These are phyloP conservation scores for Sphenopsis melanotis DNA, from an alignment of 2,797 vertebrate genomes.

Conservation along the genomic window DNA sequence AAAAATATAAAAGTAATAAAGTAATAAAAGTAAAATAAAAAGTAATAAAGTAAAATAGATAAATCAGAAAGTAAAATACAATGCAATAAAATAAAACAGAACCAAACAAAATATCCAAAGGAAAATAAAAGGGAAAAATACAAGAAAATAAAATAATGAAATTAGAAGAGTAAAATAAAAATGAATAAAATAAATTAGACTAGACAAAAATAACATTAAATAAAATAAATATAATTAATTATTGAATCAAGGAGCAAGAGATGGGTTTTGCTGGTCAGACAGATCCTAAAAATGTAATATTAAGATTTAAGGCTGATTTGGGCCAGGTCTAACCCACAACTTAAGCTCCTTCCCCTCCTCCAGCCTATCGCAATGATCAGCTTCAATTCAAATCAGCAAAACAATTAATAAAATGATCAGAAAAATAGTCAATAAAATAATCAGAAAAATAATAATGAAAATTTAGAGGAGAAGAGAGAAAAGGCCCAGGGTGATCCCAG, in stretches of 20 bases:
- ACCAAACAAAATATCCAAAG: neutral
- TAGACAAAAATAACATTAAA: neutral
- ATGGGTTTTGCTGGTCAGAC: neutral
- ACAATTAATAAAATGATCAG: neutral
- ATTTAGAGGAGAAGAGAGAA: neutral
- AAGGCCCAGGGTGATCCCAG: neutral
- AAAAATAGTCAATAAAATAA: neutral
- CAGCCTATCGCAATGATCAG: neutral
- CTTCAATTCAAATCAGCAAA: neutral
- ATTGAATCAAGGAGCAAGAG: neutral
- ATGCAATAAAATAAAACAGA: neutral
- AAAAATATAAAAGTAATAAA: too few species aligned
- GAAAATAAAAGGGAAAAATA: neutral
- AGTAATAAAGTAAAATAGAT: too few species aligned
- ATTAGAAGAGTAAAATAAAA: neutral
- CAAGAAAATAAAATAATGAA: neutral
- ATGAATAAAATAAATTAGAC: neutral
- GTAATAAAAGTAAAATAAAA: too few species aligned
- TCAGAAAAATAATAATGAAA: neutral
- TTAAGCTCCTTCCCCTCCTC: neutral
- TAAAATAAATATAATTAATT: neutral
- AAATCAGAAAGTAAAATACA: neutral
- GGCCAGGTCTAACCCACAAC: neutral
- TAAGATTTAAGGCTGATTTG: neutral
- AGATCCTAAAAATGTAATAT: neutral